These are phyloP conservation scores for Microcebus ravelobensis DNA, from an alignment of 2,113 vertebrate species.

Conservation along the genomic window DNA sequence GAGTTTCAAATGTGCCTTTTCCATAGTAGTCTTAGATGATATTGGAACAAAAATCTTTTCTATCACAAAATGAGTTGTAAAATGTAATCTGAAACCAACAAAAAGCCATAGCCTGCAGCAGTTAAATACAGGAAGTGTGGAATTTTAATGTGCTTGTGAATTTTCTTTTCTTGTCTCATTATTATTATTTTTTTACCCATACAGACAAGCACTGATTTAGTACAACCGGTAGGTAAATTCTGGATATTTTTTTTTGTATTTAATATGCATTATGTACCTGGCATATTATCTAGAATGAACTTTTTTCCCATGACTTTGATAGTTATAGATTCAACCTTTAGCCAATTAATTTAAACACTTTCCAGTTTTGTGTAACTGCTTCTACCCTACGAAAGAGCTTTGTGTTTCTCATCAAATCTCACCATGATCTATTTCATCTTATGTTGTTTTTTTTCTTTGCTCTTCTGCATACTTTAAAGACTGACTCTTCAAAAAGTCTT, in stretches of 20 bases:
- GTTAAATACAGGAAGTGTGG: not conserved
- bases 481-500: slow-evolving; percentile 91
- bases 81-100: not conserved
- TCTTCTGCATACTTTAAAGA: slow-evolving; percentile 87
- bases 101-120: not conserved
- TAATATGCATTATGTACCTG: slow-evolving; percentile 27
- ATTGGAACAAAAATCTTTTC: not conserved
- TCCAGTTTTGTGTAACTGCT: slow-evolving; percentile 74
- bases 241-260: not conserved
- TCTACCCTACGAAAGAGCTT: slow-evolving; percentile 70
- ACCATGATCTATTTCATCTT: slow-evolving; percentile 87
- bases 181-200: not conserved
- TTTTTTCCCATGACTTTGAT: slow-evolving; percentile 60
- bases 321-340: slow-evolving; percentile 66
- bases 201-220: slow-evolving; percentile 90
- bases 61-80: not conserved
- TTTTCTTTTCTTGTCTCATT: slow-evolving; percentile 56
- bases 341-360: slow-evolving; percentile 67
- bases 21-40: not conserved
- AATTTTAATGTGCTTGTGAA: not conserved
- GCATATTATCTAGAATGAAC: slow-evolving; percentile 58
- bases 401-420: slow-evolving; percentile 85
- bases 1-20: not conserved
- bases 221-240: slow-evolving; percentile 92
- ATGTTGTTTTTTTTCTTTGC: slow-evolving; percentile 87